These are phyloP conservation scores for Mycogona germanica DNA, from an alignment of 2,888 invertebrate genomes.

Conservation along the genomic window DNA sequence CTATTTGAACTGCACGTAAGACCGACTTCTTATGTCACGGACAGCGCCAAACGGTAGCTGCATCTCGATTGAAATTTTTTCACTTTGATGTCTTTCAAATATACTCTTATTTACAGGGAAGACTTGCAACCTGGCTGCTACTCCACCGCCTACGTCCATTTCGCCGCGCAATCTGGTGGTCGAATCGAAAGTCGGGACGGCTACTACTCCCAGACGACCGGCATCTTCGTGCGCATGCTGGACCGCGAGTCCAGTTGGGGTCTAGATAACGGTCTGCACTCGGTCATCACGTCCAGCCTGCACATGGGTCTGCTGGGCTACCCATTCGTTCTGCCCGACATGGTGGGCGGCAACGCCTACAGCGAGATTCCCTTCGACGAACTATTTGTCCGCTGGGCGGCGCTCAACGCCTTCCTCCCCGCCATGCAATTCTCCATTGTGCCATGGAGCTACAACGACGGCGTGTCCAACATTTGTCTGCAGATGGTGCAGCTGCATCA, in stretches of 20 bases:
- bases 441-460: constrained; percentile 57
- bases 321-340: constrained; percentile 62
- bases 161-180: constrained; percentile 37
- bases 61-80: constrained; percentile 54
- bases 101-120: constrained; percentile 21
- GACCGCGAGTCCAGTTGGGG: constrained; percentile 57
- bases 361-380: constrained; percentile 30
- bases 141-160: constrained; percentile 25
- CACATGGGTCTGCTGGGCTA: constrained; percentile 49
- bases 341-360: constrained; percentile 46
- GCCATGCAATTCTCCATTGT: constrained; percentile 63
- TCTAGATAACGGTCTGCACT: constrained; percentile 52
- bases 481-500: constrained; percentile 53
- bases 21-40: too few relatives aligned
- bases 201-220: constrained; percentile 52
- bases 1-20: constrained; percentile 21
- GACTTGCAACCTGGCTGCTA: constrained; percentile 27
- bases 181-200: constrained; percentile 55
- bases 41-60: too few relatives aligned
- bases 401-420: constrained; percentile 64
- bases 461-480: constrained; percentile 46
- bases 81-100: constrained; percentile 74
- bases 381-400: constrained; percentile 60
- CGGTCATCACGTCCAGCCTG: constrained; percentile 56
- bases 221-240: constrained; percentile 60